Conservation (phyloP, 2,797 vertebrate species). For the Argya squamiceps region DNA sequence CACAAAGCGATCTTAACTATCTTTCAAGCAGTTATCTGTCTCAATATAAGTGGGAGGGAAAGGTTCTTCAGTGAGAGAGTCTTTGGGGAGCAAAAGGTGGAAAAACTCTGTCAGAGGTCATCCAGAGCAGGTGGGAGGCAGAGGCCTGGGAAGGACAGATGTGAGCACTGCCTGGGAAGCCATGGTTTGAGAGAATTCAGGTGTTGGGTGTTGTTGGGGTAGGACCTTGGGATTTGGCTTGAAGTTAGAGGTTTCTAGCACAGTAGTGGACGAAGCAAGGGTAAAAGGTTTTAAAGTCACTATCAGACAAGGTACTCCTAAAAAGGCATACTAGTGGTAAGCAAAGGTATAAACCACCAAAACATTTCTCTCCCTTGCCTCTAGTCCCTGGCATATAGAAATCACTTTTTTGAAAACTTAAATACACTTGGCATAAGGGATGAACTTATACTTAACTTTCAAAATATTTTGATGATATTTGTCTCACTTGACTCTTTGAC, state of each 20-base stretch:
- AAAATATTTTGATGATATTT: background rate
- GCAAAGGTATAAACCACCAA: background rate
- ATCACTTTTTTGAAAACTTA: background rate
- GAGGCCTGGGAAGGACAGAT: background rate
- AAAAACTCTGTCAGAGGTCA: background rate
- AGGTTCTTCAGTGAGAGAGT: background rate
- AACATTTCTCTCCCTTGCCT: background rate
- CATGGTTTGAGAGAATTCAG: background rate
- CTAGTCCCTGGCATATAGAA: background rate
- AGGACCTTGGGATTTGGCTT: background rate
- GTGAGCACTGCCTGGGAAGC: background rate
- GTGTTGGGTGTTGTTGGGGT: background rate
- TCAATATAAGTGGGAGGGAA: background rate
- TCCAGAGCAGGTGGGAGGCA: background rate
- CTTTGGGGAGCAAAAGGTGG: background rate
- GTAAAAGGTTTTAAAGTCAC: background rate
- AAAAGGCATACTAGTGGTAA: background rate
- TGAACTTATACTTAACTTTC: background rate
- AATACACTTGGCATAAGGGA: background rate
- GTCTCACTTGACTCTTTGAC: background rate
- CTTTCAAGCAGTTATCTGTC: background rate
- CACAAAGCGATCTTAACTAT: background rate
- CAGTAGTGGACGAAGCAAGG: background rate
- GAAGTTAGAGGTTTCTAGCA: background rate
- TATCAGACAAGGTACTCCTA: background rate